phyloP scores from a whole-genome alignment of 2,888 invertebrate genomes.

The Lydus trimaculatus region DNA sequence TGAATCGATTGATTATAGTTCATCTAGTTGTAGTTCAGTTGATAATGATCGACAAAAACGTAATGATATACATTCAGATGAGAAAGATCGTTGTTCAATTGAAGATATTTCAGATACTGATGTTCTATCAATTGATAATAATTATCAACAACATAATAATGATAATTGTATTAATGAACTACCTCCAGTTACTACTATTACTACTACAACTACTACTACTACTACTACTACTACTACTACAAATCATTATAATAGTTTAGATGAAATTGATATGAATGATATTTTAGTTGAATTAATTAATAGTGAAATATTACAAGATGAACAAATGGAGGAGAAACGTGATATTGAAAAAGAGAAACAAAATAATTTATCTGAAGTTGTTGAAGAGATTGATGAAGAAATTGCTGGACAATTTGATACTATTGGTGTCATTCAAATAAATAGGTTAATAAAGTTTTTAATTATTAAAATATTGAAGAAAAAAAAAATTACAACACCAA shows the following conservation, averaged over 20 bases:
- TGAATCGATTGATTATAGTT: constrained; percentile 3
- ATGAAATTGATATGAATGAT: constrained; percentile 28
- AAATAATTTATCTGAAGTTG: constrained; percentile 7
- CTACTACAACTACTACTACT: constrained; percentile 5
- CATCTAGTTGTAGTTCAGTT: constrained; percentile 20
- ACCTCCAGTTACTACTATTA: not conserved
- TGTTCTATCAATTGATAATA: constrained; percentile 11
- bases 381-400: constrained; percentile 11
- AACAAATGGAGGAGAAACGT: constrained; percentile 15
- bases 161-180: not conserved
- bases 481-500: no score
- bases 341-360: constrained; percentile 21
- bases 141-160: constrained; percentile 9
- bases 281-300: constrained; percentile 23
- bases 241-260: constrained; percentile 14
- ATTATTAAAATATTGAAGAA: not conserved
- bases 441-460: not conserved
- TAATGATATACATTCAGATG: constrained; percentile 18
- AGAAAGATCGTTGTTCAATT: constrained; percentile 29
- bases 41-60: constrained; percentile 24
- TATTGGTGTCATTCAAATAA: not conserved
- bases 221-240: no score
- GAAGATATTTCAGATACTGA: constrained; percentile 29
- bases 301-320: not conserved
- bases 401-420: not conserved